Conservation (phyloP, 1,140 invertebrate species). For the Melitaea cinxia region DNA sequence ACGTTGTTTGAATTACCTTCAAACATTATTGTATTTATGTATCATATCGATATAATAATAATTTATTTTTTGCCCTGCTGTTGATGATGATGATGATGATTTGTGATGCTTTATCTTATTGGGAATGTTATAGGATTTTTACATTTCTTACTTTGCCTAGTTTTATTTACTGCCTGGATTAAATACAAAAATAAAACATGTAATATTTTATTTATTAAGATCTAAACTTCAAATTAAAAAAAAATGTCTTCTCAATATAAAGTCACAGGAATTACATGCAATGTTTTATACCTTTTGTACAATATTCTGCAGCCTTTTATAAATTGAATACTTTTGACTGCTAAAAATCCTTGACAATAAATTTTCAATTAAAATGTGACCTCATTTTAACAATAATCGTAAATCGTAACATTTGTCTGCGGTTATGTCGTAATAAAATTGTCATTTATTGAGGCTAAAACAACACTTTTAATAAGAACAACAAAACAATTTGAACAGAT, state of each 20-base stretch:
- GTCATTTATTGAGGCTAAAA: background rate
- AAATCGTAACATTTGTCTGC: background rate
- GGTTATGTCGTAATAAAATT: background rate
- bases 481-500: background rate
- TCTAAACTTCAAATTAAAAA: too few species aligned
- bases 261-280: too few species aligned
- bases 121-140: background rate
- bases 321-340: too few species aligned
- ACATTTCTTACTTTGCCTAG: too few species aligned
- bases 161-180: too few species aligned
- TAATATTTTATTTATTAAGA: too few species aligned
- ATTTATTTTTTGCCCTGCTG: background rate
- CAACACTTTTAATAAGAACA: background rate
- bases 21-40: conserved; percentile 4
- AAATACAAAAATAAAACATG: too few species aligned
- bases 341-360: background rate
- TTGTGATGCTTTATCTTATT: background rate
- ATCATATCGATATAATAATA: conserved; percentile 15
- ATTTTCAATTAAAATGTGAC: background rate
- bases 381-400: conserved; percentile 4
- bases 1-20: conserved; percentile 28
- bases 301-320: too few species aligned
- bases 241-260: too few species aligned
- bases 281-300: too few species aligned
- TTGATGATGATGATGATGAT: background rate